Percentiles rank a stretch among this genome's conserved stretches.
These are phyloP conservation scores for Phrixothrix hirtus DNA, from an alignment of 2,888 invertebrate species.

Conservation along the genomic window DNA sequence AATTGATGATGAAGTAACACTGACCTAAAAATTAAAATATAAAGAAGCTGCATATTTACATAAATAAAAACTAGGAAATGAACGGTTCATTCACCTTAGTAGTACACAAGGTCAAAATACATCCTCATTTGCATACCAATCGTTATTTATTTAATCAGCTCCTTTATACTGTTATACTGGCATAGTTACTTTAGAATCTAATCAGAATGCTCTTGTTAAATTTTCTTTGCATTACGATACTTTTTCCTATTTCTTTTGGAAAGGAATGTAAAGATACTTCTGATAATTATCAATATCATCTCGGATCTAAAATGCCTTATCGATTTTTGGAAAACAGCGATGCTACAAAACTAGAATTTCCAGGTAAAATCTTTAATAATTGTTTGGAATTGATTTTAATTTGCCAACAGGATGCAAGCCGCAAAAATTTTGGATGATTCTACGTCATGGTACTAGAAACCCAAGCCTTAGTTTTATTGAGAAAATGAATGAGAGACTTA, in stretches of 20 bases:
- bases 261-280: neutral
- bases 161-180: neutral
- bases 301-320: constrained; percentile 76
- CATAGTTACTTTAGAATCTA: no score
- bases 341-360: constrained; percentile 62
- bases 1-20: no score
- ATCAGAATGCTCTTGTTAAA: no score
- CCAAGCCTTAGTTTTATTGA: constrained; percentile 65
- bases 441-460: constrained; percentile 78
- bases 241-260: neutral
- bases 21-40: no score
- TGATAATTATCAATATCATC: constrained; percentile 52
- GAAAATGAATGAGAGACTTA: constrained; percentile 60
- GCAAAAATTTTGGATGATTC: constrained; percentile 71
- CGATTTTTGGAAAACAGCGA: constrained; percentile 68
- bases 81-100: no score
- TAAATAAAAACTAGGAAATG: no score
- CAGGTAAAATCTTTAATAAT: constrained; percentile 56
- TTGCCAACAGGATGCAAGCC: constrained; percentile 46
- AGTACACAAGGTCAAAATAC: no score
- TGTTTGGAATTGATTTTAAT: constrained; percentile 1
- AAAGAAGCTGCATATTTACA: no score
- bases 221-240: neutral
- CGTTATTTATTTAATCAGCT: no score
- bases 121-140: no score